Evolutionary conservation across 1,140 invertebrate genomes (phyloP).

Genomic region (Drosophila guanche): DNA sequence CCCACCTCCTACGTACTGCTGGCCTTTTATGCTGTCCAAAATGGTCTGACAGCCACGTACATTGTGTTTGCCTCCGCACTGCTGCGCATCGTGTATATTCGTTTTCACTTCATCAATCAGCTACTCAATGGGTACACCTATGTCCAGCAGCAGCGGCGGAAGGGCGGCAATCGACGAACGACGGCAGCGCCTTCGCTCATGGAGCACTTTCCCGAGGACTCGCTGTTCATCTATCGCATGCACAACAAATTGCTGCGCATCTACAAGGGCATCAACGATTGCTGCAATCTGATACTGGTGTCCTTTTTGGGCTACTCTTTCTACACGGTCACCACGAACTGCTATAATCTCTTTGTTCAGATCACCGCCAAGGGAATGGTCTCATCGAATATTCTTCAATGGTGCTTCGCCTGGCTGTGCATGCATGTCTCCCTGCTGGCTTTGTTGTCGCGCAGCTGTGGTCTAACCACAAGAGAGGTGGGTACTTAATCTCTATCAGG

Average conservation of each 20-base stretch:
- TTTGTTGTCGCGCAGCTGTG: constrained; percentile 66
- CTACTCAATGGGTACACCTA: constrained; percentile 70
- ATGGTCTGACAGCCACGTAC: constrained; percentile 68
- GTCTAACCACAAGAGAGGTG: constrained; percentile 72
- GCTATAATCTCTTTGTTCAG: constrained; percentile 80
- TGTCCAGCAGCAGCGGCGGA: constrained; percentile 41
- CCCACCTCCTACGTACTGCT: constrained; percentile 69
- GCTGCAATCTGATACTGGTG: constrained; percentile 76
- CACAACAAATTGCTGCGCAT: constrained; percentile 77
- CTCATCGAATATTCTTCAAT: constrained; percentile 67
- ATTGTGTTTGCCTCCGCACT: constrained; percentile 73
- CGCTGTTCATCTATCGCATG: constrained; percentile 75
- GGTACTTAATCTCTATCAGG: neutral
- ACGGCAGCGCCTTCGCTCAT: constrained; percentile 30
- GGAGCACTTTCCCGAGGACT: constrained; percentile 72
- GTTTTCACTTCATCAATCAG: constrained; percentile 69
- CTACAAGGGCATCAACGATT: constrained; percentile 75
- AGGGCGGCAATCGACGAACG: constrained; percentile 7
- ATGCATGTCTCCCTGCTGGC: constrained; percentile 66
- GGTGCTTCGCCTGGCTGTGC: constrained; percentile 69
- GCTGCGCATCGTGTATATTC: constrained; percentile 63
- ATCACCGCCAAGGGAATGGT: constrained; percentile 68
- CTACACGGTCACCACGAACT: constrained; percentile 81
- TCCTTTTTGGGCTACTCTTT: constrained; percentile 80
- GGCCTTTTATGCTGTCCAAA: constrained; percentile 72